A percentile compares a stretch with the other conserved stretches of the same genome.
These are phyloP conservation scores for Dolichallabes microphthalmus DNA, from an alignment of 2,113 vertebrate genomes.

Conservation along the genomic window DNA sequence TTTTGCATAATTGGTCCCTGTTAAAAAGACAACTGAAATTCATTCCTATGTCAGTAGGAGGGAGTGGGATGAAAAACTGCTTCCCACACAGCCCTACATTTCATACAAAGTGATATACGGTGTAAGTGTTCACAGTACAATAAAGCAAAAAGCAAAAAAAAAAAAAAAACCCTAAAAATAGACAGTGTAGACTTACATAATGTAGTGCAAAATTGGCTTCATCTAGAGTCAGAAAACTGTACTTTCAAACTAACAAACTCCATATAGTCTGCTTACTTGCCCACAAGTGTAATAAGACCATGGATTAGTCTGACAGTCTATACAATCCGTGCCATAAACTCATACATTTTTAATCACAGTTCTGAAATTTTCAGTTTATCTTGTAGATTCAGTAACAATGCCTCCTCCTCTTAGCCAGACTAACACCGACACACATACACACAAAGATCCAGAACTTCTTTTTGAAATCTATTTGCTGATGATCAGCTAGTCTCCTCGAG, in stretches of 20 bases:
- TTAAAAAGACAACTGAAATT: not conserved
- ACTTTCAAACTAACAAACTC: not conserved
- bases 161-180: not conserved
- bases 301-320: not conserved
- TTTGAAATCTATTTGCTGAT: constrained; percentile 18
- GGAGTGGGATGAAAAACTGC: not conserved
- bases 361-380: not conserved
- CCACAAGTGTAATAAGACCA: not conserved
- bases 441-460: constrained; percentile 2
- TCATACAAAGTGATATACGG: not conserved
- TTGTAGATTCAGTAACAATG: not conserved
- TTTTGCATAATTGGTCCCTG: too few relatives aligned
- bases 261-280: not conserved
- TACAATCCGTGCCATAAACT: not conserved
- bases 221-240: not conserved
- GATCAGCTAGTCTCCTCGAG: constrained; percentile 6
- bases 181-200: not conserved
- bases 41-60: not conserved
- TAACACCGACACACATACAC: not conserved
- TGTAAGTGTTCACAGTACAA: not conserved
- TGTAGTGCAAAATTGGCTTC: not conserved
- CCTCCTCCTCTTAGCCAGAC: not conserved
- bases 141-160: not conserved
- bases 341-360: constrained; percentile 42
- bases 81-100: not conserved